A percentile compares a stretch with the other conserved stretches of the same genome.
Conservation (phyloP, 2,113 vertebrate species). For the Amblyopsis rosae region DNA sequence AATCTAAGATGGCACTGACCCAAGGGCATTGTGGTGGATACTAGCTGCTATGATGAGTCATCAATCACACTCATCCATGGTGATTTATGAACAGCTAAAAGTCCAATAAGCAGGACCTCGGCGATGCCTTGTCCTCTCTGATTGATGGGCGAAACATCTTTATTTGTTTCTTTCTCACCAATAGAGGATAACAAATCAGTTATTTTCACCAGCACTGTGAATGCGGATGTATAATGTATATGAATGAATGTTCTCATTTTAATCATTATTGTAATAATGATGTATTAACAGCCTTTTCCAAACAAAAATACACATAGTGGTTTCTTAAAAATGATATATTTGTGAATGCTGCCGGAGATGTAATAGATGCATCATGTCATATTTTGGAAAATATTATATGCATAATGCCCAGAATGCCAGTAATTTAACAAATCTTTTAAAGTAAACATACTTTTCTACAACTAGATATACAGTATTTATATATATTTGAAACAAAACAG, state of each 20-base stretch:
- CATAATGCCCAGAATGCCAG: neutral
- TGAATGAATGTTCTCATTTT: neutral
- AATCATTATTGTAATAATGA: neutral
- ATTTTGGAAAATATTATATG: too few relatives aligned
- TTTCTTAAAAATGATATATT: neutral
- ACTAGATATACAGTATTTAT: too few relatives aligned
- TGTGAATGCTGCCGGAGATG: too few relatives aligned
- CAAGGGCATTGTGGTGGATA: conserved; percentile 28
- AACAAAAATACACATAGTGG: neutral
- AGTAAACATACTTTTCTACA: too few relatives aligned
- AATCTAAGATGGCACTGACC: conserved; percentile 50
- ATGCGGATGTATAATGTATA: too few relatives aligned
- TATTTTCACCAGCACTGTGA: neutral
- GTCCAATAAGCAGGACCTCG: conserved; percentile 74
- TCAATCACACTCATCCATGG: conserved; percentile 54
- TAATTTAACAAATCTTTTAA: neutral
- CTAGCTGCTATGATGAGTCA: conserved; percentile 50
- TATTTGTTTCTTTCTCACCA: conserved; percentile 39
- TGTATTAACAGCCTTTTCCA: neutral
- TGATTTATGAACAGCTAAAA: conserved; percentile 54
- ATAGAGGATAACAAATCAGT: conserved; percentile 36
- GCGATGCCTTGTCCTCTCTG: conserved; percentile 50
- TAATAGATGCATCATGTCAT: too few relatives aligned
- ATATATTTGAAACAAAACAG: neutral
- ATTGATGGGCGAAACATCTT: conserved; percentile 63